A percentile compares a stretch with the other conserved stretches of the same genome.
These are phyloP conservation scores for Lysiphlebus fabarum DNA, from an alignment of 1,140 invertebrate genomes.

Conservation along the genomic window DNA sequence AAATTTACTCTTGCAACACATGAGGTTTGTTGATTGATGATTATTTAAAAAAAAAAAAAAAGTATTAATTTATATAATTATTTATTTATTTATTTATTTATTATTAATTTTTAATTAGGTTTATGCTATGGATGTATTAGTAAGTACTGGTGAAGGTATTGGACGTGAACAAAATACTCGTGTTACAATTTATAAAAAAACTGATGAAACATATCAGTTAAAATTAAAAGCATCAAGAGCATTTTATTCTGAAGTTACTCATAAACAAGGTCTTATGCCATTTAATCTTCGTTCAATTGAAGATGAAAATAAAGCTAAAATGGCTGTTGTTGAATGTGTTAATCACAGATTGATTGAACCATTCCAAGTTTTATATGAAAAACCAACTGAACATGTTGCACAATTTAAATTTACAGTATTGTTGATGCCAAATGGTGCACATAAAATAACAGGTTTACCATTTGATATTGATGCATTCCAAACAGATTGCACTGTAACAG, in stretches of 20 bases:
- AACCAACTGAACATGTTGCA: conserved; percentile 83
- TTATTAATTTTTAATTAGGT: conserved; percentile 55
- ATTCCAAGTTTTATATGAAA: conserved; percentile 72
- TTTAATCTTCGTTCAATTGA: conserved; percentile 88
- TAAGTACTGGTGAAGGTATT: conserved; percentile 89
- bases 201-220: conserved; percentile 93
- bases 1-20: conserved; percentile 94
- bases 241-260: conserved; percentile 91
- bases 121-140: conserved; percentile 96
- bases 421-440: conserved; percentile 91
- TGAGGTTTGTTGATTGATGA: conserved; percentile 57
- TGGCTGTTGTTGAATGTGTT: conserved; percentile 97
- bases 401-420: conserved; percentile 99
- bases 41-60: too few species aligned
- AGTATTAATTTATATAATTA: neutral
- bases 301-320: conserved; percentile 94
- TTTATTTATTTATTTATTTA: conserved; percentile 7
- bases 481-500: conserved; percentile 79
- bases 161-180: conserved; percentile 89
- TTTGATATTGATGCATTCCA: conserved; percentile 78
- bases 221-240: conserved; percentile 95
- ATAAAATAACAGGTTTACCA: conserved; percentile 92
- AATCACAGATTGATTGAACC: conserved; percentile 97
- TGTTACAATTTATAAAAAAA: conserved; percentile 98
- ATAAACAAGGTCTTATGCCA: conserved; percentile 93